These are phyloP conservation scores for Andrena cerasifolii DNA, from an alignment of 1,140 invertebrate species.

Conservation along the genomic window DNA sequence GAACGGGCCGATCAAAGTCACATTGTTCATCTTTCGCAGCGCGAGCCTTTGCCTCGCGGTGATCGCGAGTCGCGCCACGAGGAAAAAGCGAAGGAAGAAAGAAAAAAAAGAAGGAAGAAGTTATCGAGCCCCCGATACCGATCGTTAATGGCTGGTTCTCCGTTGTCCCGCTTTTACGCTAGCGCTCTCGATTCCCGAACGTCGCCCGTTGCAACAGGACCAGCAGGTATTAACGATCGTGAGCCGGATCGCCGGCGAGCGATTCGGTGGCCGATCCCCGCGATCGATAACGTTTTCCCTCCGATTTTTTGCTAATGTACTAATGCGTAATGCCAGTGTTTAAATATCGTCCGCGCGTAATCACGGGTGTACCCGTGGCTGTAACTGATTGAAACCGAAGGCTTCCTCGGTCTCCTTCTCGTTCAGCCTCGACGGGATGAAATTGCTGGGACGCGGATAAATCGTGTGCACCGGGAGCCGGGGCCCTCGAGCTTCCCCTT, in stretches of 20 bases:
- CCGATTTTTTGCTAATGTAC: constrained; percentile 24
- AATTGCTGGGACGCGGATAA: constrained; percentile 12
- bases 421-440: not conserved
- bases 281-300: constrained; percentile 26
- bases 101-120: too few species aligned
- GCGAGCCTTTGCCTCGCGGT: not conserved
- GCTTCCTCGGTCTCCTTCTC: constrained; percentile 3
- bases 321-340: constrained; percentile 53
- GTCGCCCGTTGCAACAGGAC: constrained; percentile 17
- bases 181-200: constrained; percentile 9
- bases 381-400: constrained; percentile 38
- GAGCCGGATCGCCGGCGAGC: not conserved
- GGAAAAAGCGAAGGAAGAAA: not conserved
- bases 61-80: not conserved
- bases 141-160: constrained; percentile 49
- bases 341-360: constrained; percentile 27
- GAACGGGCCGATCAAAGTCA: constrained; percentile 58
- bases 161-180: not conserved
- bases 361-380: constrained; percentile 21
- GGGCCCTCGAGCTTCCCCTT: not conserved
- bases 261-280: constrained; percentile 46
- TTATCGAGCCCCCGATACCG: constrained; percentile 2
- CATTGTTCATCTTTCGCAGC: constrained; percentile 53
- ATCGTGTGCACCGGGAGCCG: not conserved
- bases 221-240: constrained; percentile 39